phyloP scores from a whole-genome alignment of 2,797 vertebrate genomes.

The Pristis pectinata region DNA sequence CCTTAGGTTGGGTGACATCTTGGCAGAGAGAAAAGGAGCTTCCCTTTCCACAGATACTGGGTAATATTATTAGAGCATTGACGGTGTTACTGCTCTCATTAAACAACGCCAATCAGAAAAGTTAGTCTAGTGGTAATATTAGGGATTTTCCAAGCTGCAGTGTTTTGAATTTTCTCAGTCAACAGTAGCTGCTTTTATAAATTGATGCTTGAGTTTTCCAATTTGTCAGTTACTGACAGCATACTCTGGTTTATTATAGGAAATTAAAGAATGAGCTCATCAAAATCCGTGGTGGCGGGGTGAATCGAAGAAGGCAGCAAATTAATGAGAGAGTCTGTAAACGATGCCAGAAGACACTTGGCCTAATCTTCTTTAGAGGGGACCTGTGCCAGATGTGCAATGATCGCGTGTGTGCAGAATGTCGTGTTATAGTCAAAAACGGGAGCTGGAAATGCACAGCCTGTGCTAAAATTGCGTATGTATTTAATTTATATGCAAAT shows the following conservation, averaged over 20 bases:
- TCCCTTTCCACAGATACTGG: too few species aligned
- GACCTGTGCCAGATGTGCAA: slow-evolving; percentile 71
- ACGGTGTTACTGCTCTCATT: neutral
- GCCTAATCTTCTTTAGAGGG: slow-evolving; percentile 82
- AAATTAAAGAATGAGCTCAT: slow-evolving; percentile 91
- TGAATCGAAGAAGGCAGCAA: slow-evolving; percentile 59
- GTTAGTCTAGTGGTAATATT: neutral
- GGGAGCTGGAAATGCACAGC: slow-evolving; percentile 76
- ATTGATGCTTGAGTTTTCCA: neutral
- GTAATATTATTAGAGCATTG: neutral
- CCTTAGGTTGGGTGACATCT: too few species aligned
- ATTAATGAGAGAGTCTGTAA: slow-evolving; percentile 67
- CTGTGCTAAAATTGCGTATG: slow-evolving; percentile 87
- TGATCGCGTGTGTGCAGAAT: slow-evolving; percentile 72
- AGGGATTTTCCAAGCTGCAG: neutral
- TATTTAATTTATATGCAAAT: slow-evolving; percentile 44
- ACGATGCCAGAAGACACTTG: slow-evolving; percentile 76
- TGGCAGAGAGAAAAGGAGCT: too few species aligned
- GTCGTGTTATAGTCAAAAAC: slow-evolving; percentile 54
- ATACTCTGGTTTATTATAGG: slow-evolving; percentile 51
- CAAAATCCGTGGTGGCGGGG: slow-evolving; percentile 74
- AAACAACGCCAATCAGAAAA: neutral
- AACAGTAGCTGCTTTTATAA: neutral
- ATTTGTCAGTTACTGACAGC: slow-evolving; percentile 25
- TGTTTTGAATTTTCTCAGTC: neutral